A percentile compares a stretch with the other conserved stretches of the same genome.
These are phyloP conservation scores for crab-eating macaque (Macaca fascicularis) DNA, from an alignment of 2,113 vertebrate genomes.

Conservation along the genomic window T2T-MFA8v1.1 NC_088389.1:5886001-5886500, in stretches of 20 bases:
- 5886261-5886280: rapidly evolving
- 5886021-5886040: neutral
- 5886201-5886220: neutral
- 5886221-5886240: neutral
- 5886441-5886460: neutral
- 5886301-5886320: neutral
- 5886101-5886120: neutral
- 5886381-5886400: too few species aligned
- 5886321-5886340: neutral
- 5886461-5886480: neutral
- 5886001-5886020: slow-evolving; percentile 17
- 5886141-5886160: neutral
- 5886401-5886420: neutral
- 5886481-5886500: neutral
- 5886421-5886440: rapidly evolving
- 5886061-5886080: neutral
- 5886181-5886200: slow-evolving; percentile 54
- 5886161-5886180: neutral
- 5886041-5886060: slow-evolving; percentile 4
- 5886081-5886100: neutral
- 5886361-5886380: neutral
- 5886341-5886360: neutral
- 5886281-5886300: neutral
- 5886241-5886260: too few species aligned
- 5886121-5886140: rapidly evolving